phyloP scores from a whole-genome alignment of 2,888 invertebrate genomes.

The Acanthoscelides obtectus region DNA sequence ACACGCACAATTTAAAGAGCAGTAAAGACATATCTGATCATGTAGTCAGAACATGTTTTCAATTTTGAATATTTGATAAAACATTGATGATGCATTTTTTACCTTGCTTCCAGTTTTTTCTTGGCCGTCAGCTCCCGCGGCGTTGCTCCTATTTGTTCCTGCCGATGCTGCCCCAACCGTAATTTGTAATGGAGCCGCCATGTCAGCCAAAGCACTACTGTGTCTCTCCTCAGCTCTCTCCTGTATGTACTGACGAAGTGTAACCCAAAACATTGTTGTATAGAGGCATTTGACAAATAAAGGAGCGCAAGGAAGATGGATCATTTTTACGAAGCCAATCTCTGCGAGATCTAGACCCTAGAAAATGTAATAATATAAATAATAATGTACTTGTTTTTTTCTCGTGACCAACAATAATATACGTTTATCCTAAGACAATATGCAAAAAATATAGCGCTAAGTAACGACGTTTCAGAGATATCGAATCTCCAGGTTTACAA shows the following conservation, averaged over 20 bases:
- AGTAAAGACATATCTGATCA: too few species aligned
- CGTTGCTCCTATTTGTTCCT: not conserved
- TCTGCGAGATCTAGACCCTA: slow-evolving; percentile 69
- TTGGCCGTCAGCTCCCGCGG: slow-evolving; percentile 34
- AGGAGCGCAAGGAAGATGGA: slow-evolving; percentile 64
- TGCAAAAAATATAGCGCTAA: too few species aligned
- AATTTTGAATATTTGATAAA: too few species aligned
- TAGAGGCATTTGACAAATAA: slow-evolving; percentile 79
- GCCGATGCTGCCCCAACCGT: slow-evolving; percentile 61
- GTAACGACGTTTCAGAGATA: too few species aligned
- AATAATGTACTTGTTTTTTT: too few species aligned
- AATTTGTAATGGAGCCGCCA: slow-evolving; percentile 74
- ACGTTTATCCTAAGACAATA: too few species aligned
- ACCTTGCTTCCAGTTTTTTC: slow-evolving; percentile 49
- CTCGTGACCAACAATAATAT: too few species aligned
- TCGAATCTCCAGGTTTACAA: too few species aligned
- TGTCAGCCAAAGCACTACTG: slow-evolving; percentile 65
- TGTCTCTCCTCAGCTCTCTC: slow-evolving; percentile 66
- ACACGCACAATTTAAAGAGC: too few species aligned
- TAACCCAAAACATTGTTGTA: slow-evolving; percentile 93
- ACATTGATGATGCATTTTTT: not conserved
- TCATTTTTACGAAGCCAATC: slow-evolving; percentile 73
- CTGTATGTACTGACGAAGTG: slow-evolving; percentile 82
- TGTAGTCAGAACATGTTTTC: too few species aligned
- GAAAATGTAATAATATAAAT: too few species aligned